phyloP scores from a whole-genome alignment of 2,797 vertebrate genomes.

The Gymnothorax javanicus region DNA sequence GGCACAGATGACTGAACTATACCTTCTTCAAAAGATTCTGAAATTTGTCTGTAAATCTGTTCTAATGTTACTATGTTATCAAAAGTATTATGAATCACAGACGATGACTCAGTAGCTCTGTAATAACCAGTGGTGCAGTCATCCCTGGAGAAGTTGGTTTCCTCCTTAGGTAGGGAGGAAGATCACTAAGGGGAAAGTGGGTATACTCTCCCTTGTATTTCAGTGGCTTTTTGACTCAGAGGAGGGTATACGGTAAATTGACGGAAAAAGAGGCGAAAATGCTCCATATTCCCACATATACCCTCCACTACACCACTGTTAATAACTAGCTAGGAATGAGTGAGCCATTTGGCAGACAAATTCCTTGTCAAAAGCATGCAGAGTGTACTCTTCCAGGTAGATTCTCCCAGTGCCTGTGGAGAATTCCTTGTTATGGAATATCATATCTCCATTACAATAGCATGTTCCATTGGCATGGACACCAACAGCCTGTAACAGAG shows the following conservation, averaged over 20 bases:
- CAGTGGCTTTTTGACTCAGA: too few species aligned
- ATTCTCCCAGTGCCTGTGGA: not conserved
- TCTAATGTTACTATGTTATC: too few species aligned
- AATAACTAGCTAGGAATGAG: not conserved
- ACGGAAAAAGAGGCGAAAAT: too few species aligned
- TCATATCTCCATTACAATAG: not conserved
- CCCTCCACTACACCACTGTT: not conserved
- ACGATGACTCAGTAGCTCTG: too few species aligned
- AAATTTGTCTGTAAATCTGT: not conserved
- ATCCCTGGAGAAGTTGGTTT: too few species aligned
- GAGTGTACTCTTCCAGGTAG: not conserved
- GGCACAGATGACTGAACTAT: not conserved
- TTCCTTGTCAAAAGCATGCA: not conserved
- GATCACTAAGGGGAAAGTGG: too few species aligned
- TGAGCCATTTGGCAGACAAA: not conserved
- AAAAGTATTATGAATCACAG: too few species aligned
- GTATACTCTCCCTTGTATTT: too few species aligned
- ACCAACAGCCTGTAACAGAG: not conserved
- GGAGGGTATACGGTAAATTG: too few species aligned
- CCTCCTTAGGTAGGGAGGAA: too few species aligned
- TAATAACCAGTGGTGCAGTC: too few species aligned
- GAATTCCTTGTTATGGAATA: slow-evolving; percentile 1
- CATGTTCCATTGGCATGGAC: not conserved
- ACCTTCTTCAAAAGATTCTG: not conserved
- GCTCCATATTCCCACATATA: too few species aligned